Percentiles rank a stretch among this genome's conserved stretches.
Conservation (phyloP, 1,140 invertebrate genomes). For the Rhynchophorus ferrugineus region DNA sequence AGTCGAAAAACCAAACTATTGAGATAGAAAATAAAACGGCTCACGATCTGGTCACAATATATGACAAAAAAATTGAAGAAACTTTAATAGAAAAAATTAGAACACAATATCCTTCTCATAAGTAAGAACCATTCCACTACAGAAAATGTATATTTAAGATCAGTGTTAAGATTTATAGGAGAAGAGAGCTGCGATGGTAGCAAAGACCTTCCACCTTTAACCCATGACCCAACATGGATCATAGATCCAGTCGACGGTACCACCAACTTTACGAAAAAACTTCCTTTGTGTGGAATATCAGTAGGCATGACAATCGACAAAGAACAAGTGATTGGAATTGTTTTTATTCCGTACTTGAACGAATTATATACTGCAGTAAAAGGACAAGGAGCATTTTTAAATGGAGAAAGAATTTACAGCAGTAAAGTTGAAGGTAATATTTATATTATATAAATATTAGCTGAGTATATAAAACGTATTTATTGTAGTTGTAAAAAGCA, state of each 20-base stretch:
- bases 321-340: slow-evolving; percentile 56
- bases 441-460: not conserved
- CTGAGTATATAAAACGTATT: too few relatives aligned
- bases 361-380: slow-evolving; percentile 64
- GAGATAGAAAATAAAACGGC: slow-evolving; percentile 1
- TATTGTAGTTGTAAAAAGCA: too few relatives aligned
- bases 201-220: slow-evolving; percentile 50
- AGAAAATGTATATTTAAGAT: not conserved
- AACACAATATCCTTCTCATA: slow-evolving; percentile 61
- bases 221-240: slow-evolving; percentile 81
- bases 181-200: slow-evolving; percentile 63
- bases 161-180: slow-evolving; percentile 65
- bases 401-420: slow-evolving; percentile 52
- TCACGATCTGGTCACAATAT: slow-evolving; percentile 77
- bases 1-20: slow-evolving; percentile 1
- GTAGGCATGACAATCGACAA: slow-evolving; percentile 59
- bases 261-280: slow-evolving; percentile 62
- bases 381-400: slow-evolving; percentile 67
- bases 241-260: slow-evolving; percentile 75
- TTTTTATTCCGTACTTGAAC: slow-evolving; percentile 68
- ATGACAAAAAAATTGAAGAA: slow-evolving; percentile 73
- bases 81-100: slow-evolving; percentile 58
- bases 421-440: slow-evolving; percentile 29
- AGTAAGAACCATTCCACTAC: slow-evolving; percentile 44
- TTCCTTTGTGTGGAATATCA: slow-evolving; percentile 58